phyloP scores from a whole-genome alignment of 2,888 invertebrate species.

The Catocala sponsa region DNA sequence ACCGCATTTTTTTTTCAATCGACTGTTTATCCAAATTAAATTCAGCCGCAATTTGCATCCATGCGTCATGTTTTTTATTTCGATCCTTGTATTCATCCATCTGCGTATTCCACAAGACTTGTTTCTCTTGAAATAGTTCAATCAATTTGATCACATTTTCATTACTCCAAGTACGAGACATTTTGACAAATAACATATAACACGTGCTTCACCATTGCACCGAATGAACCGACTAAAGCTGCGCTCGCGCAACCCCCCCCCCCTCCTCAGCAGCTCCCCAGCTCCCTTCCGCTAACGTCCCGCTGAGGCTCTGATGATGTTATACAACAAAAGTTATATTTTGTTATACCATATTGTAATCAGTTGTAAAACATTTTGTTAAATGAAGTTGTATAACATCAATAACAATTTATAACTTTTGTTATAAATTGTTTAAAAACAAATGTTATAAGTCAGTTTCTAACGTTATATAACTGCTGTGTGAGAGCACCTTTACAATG shows the following conservation, averaged over 20 bases:
- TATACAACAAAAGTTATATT: constrained; percentile 14
- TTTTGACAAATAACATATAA: constrained; percentile 3
- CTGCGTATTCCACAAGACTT: constrained; percentile 16
- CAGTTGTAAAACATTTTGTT: constrained; percentile 12
- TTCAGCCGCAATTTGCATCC: constrained; percentile 16
- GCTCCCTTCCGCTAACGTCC: constrained; percentile 10
- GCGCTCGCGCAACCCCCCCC: no score
- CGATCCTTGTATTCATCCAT: constrained; percentile 6
- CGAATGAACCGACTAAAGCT: no score
- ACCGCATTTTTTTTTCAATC: constrained; percentile 29
- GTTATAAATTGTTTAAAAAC: background rate
- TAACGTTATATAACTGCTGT: background rate
- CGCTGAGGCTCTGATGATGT: constrained; percentile 1
- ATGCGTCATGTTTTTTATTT: constrained; percentile 4
- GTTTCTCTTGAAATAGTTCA: constrained; percentile 17
- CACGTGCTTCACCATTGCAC: constrained; percentile 8
- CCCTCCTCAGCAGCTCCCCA: background rate
- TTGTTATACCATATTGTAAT: constrained; percentile 15
- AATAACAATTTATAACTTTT: no score
- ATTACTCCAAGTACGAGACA: constrained; percentile 17
- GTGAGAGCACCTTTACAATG: background rate
- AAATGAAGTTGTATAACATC: constrained; percentile 2
- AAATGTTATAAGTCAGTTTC: background rate
- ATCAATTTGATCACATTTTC: constrained; percentile 12
- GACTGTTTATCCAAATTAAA: constrained; percentile 16